Evolutionary conservation across 2,797 vertebrate species (phyloP), one percentile per base, ranked within the genome.

Genomic region (Pagetopsis macropterus): DNA sequence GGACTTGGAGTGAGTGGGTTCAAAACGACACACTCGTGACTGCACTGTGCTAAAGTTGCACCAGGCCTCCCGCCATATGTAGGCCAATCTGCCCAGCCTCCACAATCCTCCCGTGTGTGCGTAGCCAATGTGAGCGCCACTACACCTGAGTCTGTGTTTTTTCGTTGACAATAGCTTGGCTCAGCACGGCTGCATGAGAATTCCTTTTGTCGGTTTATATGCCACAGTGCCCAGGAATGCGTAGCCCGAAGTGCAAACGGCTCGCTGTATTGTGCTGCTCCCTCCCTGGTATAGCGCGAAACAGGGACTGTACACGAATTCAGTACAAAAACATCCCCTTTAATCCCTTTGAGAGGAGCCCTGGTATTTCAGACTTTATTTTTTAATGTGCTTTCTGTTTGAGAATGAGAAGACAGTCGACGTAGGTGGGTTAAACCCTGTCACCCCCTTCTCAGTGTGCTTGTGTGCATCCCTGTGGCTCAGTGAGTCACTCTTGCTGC

Each of bases 401-500:
- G 70, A 84, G 78, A 80, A 67, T 48, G 43, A 85, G 68, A 69
- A 78, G 55, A 43, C 62, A 69, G 79, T 84, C 60, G n/a, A 37
- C 16, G 75, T 78, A 52, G 82, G 74, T 64, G 70, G 65, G 79
- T 85, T 89, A 87, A 91, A 90, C 85, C 80, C 89, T 41, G 61
- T 84, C 83, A 85, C 81, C 84, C 76, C 59, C 43, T 55, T 49
- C 9, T 60, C 58, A 46, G 5, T 64, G 61, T 49, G n/a, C 19
- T n/a, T 49, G 48, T 49, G 48, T 50, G 19, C 12, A 4, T 86
- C 83, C 80, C 84, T 59, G 69, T 77, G 65, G 74, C 80, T 86
- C 71, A 59, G 76, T 93, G 90, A 93, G 83, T 91, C 88, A 90
- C 88, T 91, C 77, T 74, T 40, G 70, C 74, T 84, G 67, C 86